Percentiles rank a stretch among this genome's conserved stretches.
Conservation (phyloP, 1,140 invertebrate genomes). For the Drosophila melanogaster region Release_6_plus_ISO1_MT NT_033777.3:13588001-13588500, state of each 20-base stretch:
- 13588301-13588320: constrained; percentile 3
- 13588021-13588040: constrained; percentile 66
- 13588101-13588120: constrained; percentile 16
- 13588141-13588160: constrained; percentile 18
- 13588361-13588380: background rate
- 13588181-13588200: constrained; percentile 1
- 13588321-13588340: background rate
- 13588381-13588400: background rate
- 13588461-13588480: background rate
- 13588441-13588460: background rate
- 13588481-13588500: background rate
- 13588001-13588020: constrained; percentile 53
- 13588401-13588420: background rate
- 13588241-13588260: background rate
- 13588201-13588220: background rate
- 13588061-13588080: background rate
- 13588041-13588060: constrained; percentile 32
- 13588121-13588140: constrained; percentile 48
- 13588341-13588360: background rate
- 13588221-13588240: background rate
- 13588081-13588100: constrained; percentile 13
- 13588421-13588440: background rate
- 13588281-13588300: constrained; percentile 10
- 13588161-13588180: background rate
- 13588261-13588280: constrained; percentile 16